These are phyloP conservation scores for Diorhabda elongata DNA, from an alignment of 1,140 invertebrate species.

Conservation along the genomic window DNA sequence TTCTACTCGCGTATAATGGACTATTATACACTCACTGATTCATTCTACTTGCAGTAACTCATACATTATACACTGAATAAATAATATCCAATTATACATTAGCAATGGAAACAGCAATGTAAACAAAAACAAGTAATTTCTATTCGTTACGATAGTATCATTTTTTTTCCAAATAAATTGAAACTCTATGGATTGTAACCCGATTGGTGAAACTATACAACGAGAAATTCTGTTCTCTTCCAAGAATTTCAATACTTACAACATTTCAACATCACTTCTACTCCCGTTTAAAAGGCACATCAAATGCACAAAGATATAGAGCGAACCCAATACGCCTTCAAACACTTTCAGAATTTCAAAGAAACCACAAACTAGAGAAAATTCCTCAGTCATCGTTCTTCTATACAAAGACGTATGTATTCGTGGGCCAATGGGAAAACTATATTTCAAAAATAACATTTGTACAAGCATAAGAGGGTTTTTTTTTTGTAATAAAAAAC, in stretches of 20 bases:
- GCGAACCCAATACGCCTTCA: slow-evolving; percentile 34
- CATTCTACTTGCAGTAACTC: too few relatives aligned
- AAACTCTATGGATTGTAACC: background rate
- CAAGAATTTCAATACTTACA: slow-evolving; percentile 13
- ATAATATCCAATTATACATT: too few relatives aligned
- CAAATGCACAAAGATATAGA: slow-evolving; percentile 29
- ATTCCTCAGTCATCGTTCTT: slow-evolving; percentile 22
- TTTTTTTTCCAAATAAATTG: background rate
- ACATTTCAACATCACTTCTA: slow-evolving; percentile 1
- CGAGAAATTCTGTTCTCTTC: slow-evolving; percentile 3
- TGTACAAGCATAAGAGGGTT: too few relatives aligned
- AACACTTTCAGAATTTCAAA: slow-evolving; percentile 36
- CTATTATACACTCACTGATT: too few relatives aligned
- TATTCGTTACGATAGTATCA: background rate
- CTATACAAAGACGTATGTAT: background rate
- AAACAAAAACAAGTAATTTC: background rate
- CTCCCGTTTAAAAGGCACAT: slow-evolving; percentile 23
- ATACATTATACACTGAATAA: too few relatives aligned
- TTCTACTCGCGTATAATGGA: too few relatives aligned
- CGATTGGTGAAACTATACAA: background rate
- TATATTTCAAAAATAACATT: too few relatives aligned
- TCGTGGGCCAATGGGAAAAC: too few relatives aligned
- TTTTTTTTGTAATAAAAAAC: too few relatives aligned
- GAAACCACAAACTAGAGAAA: slow-evolving; percentile 38
- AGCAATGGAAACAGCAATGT: too few relatives aligned